Conservation (phyloP, 2,888 invertebrate species). For the Ichneumon xanthorius region DNA sequence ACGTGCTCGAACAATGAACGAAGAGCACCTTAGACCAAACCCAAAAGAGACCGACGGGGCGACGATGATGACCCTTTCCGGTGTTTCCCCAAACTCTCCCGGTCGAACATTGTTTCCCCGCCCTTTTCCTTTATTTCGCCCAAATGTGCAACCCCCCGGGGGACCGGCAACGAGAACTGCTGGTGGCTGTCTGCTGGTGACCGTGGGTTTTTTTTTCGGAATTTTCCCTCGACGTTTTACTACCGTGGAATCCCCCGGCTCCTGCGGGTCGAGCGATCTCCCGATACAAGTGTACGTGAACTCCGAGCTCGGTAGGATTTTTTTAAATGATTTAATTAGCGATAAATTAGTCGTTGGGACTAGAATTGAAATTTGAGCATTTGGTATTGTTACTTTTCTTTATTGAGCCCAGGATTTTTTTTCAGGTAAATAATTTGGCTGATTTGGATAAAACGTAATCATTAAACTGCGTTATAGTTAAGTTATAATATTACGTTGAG, state of each 20-base stretch:
- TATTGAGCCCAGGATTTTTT: neutral
- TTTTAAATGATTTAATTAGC: neutral
- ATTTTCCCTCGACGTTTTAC: neutral
- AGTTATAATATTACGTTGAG: no score
- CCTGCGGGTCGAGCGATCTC: neutral
- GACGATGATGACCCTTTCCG: conserved; percentile 62
- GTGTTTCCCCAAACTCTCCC: conserved; percentile 63
- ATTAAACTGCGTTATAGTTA: no score
- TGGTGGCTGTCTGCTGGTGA: conserved; percentile 60
- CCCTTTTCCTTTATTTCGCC: conserved; percentile 5
- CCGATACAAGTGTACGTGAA: neutral
- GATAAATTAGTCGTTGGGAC: neutral
- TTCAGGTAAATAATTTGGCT: neutral
- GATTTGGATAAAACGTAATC: no score
- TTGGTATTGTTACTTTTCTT: neutral
- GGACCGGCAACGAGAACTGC: conserved; percentile 43
- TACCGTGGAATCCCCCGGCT: conserved; percentile 26
- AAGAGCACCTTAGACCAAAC: conserved; percentile 42
- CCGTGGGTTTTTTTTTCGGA: conserved; percentile 55
- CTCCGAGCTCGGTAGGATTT: neutral
- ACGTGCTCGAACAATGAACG: conserved; percentile 59
- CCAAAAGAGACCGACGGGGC: conserved; percentile 22
- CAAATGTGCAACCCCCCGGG: neutral
- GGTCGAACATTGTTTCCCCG: conserved; percentile 27
- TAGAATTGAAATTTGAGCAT: neutral